Conservation (phyloP, 2,797 vertebrate species). For the Brachyalestes nurse region DNA sequence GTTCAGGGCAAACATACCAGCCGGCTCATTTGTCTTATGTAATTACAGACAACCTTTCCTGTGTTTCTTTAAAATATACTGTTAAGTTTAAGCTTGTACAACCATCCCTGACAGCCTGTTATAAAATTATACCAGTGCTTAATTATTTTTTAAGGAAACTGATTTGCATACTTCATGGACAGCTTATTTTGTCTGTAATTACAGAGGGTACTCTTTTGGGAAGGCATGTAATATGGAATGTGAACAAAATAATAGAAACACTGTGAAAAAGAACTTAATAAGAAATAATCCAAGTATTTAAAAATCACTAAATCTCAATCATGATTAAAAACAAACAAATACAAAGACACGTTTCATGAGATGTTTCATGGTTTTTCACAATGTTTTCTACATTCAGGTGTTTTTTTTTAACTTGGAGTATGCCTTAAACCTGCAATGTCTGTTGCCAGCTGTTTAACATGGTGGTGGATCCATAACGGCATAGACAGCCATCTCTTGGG, state of each 20-base stretch:
- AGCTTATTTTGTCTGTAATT: background rate
- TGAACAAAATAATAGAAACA: background rate
- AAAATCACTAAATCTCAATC: background rate
- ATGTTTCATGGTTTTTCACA: background rate
- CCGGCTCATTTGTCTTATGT: background rate
- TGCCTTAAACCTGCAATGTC: background rate
- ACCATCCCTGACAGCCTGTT: background rate
- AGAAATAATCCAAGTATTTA: background rate
- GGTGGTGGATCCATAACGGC: background rate
- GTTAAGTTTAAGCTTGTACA: background rate
- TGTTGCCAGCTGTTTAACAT: constrained; percentile 6
- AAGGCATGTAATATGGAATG: background rate
- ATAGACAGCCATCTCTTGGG: background rate
- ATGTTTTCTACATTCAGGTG: background rate
- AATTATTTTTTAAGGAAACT: background rate
- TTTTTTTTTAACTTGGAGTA: background rate
- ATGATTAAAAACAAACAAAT: too few relatives aligned
- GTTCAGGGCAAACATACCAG: background rate
- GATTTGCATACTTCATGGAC: background rate
- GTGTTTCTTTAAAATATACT: background rate
- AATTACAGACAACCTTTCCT: background rate
- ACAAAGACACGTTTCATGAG: background rate
- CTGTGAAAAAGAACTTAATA: background rate
- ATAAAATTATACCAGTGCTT: background rate
- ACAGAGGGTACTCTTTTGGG: background rate